phyloP scores from a whole-genome alignment of 2,113 vertebrate genomes.

The Sinosuthora webbiana region DNA sequence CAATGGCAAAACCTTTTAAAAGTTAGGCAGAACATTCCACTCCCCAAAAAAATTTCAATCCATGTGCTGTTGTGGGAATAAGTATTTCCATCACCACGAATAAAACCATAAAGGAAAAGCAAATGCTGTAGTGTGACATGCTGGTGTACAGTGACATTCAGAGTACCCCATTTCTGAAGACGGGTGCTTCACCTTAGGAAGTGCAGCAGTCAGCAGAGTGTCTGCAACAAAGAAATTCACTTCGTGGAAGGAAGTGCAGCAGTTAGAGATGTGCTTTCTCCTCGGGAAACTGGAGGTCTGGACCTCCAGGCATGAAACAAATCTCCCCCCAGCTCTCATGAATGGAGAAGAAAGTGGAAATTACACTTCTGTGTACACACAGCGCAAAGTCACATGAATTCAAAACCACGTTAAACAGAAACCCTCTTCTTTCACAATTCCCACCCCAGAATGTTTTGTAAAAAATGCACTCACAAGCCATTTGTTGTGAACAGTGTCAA shows the following conservation, averaged over 20 bases:
- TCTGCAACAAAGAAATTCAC: neutral
- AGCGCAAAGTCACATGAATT: accelerated
- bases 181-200: neutral
- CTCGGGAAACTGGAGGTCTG: neutral
- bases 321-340: neutral
- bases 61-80: neutral
- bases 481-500: neutral
- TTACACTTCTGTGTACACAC: neutral
- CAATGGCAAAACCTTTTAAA: neutral
- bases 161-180: neutral
- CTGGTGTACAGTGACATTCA: neutral
- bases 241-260: neutral
- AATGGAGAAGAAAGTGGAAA: neutral
- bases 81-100: neutral
- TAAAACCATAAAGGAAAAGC: neutral
- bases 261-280: neutral
- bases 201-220: accelerated
- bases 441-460: neutral
- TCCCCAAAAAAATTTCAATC: neutral
- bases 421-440: neutral
- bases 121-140: neutral
- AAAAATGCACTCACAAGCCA: neutral
- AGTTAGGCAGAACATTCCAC: neutral
- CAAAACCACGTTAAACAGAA: neutral
- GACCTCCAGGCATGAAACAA: neutral